phyloP scores from a whole-genome alignment of 2,888 invertebrate genomes.

The Spatulosminthurus flaviceps region DNA sequence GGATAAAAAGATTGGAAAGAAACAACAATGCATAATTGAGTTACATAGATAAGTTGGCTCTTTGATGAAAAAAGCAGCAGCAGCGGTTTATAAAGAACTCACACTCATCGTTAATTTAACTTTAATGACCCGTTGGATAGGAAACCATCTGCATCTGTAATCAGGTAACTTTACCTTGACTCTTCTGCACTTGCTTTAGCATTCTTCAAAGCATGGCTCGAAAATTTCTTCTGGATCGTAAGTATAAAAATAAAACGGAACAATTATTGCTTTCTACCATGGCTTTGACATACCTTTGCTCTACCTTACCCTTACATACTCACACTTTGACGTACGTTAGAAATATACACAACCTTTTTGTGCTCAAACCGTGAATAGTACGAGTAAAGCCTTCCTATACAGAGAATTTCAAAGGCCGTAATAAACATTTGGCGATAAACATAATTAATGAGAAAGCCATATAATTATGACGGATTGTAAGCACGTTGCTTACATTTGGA shows the following conservation, averaged over 20 bases:
- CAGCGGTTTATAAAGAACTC: not conserved
- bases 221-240: not conserved
- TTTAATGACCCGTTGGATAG: not conserved
- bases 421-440: slow-evolving; percentile 13
- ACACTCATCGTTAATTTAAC: not conserved
- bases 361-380: not conserved
- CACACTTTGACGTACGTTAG: not conserved
- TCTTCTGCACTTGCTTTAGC: not conserved
- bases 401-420: not conserved
- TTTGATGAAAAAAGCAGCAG: not conserved
- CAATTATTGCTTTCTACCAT: not conserved
- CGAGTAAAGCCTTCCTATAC: not conserved
- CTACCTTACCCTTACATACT: not conserved
- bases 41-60: not conserved
- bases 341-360: not conserved
- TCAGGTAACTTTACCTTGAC: not conserved
- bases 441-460: slow-evolving; percentile 14
- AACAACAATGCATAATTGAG: not conserved
- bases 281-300: not conserved
- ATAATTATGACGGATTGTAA: not conserved
- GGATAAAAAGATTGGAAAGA: not conserved
- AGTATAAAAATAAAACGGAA: slow-evolving; percentile 18
- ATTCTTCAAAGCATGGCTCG: not conserved
- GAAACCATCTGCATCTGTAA: slow-evolving; percentile 12
- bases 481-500: not conserved